Evolutionary conservation across 2,888 invertebrate species (phyloP), one percentile per base, ranked within the genome.

Genomic region (Sphinx pinastri): DNA sequence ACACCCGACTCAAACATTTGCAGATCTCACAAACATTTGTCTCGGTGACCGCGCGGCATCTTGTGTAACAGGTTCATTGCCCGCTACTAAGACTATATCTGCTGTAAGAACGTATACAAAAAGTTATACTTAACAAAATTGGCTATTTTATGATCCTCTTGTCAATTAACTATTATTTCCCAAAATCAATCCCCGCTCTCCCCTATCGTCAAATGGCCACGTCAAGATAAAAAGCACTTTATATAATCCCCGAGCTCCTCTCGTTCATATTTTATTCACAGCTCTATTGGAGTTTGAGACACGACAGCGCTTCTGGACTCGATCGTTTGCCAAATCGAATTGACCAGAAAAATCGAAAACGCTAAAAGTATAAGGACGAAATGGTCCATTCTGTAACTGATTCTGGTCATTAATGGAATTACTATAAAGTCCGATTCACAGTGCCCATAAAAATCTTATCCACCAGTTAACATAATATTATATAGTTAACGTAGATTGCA

Each of bases 321-420:
- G 49, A 63, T 63, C 63, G 63, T 49, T 63, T 60, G 60, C 60
- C 47, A 63, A 63, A 63, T 63, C 63, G 49, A 63, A 63, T 63
- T 63, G 63, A 63, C 63, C 49, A 63, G 63, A 6, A 63, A 47
- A 63, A 13, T 63, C 47, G 19, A 47, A 19, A 19, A 19, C 6
- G 49, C 11, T 60, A 19, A 49, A 47, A 63, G 49, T 63, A 47
- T 63, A 49, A 49, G 60, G n/a, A 60, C 45, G 47, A 12, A 45
- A 5, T 25, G 51, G 14, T 5, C 8, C 12, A 25, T 19, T 57
- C 25, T 19, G 57, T 25, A 10, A 25, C 5, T 5, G 57, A 31
- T 12, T 6, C 13, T 14, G 25, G 57, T 13, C 25, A 57, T 57
- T 57, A 57, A 57, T 11, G 12, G 16, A 25, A 57, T 57, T 57